Conservation (phyloP, 1,140 invertebrate species). For the Delia radicum region DNA sequence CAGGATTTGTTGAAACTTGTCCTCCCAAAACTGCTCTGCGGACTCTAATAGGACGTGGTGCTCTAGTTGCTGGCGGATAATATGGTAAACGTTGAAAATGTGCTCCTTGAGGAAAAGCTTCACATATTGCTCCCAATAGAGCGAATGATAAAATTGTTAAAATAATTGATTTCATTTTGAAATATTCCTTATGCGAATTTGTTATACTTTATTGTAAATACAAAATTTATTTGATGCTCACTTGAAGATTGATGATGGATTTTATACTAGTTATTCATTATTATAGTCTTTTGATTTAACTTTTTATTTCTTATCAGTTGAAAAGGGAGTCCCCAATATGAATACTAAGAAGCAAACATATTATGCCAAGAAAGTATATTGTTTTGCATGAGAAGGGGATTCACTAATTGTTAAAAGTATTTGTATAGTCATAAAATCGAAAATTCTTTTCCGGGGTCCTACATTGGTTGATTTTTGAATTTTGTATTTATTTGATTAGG, state of each 20-base stretch:
- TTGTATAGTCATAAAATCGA: no score
- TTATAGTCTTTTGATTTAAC: not conserved
- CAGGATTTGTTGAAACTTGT: slow-evolving; percentile 40
- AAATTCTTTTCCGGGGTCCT: no score
- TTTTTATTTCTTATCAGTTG: not conserved
- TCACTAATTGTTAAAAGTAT: no score
- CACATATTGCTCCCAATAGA: slow-evolving; percentile 31
- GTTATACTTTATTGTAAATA: not conserved
- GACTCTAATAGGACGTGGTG: slow-evolving; percentile 34
- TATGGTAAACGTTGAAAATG: slow-evolving; percentile 32
- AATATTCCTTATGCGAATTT: not conserved
- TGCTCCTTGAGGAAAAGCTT: slow-evolving; percentile 35
- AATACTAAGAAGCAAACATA: no score
- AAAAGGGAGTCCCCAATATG: no score
- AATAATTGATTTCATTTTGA: slow-evolving; percentile 27
- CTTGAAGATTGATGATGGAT: not conserved
- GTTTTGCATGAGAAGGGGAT: no score
- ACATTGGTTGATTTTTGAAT: no score
- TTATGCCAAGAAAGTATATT: no score
- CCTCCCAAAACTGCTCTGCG: slow-evolving; percentile 44
- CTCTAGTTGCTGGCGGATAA: slow-evolving; percentile 32
- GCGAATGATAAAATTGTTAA: slow-evolving; percentile 35
- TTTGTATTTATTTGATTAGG: no score
- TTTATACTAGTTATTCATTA: not conserved
- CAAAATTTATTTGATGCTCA: not conserved